phyloP scores from a whole-genome alignment of 2,888 invertebrate genomes.

The Nemurella pictetii region DNA sequence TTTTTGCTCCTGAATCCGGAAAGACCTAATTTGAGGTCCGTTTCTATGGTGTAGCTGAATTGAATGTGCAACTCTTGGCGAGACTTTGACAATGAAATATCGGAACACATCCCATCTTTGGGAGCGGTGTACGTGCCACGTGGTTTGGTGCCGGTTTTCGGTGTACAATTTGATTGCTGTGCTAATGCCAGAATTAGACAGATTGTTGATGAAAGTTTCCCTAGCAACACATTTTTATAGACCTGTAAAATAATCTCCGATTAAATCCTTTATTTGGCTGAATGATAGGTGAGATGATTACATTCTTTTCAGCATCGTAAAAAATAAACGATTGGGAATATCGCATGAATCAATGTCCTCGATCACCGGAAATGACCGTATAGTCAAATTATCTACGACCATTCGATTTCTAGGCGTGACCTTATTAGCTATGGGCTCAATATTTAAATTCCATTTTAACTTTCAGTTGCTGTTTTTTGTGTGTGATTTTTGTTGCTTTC shows the following conservation, averaged over 20 bases:
- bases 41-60: no score
- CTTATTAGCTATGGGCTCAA: conserved; percentile 18
- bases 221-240: background rate
- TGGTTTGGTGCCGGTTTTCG: no score
- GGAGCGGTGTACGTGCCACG: no score
- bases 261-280: conserved; percentile 1
- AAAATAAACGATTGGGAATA: background rate
- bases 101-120: no score
- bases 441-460: conserved; percentile 17
- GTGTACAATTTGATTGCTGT: background rate
- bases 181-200: background rate
- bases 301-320: background rate
- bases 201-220: background rate
- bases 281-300: conserved; percentile 7
- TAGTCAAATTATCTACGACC: background rate
- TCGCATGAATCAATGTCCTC: background rate
- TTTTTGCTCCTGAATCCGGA: no score
- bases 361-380: background rate
- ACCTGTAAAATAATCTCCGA: background rate
- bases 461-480: background rate
- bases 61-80: no score
- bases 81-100: no score
- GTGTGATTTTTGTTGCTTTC: conserved; percentile 10
- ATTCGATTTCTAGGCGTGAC: conserved; percentile 17
- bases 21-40: no score